Base-by-base conservation (phyloP, 1,140 invertebrate species). In the Diploscapter pachys region DNA sequence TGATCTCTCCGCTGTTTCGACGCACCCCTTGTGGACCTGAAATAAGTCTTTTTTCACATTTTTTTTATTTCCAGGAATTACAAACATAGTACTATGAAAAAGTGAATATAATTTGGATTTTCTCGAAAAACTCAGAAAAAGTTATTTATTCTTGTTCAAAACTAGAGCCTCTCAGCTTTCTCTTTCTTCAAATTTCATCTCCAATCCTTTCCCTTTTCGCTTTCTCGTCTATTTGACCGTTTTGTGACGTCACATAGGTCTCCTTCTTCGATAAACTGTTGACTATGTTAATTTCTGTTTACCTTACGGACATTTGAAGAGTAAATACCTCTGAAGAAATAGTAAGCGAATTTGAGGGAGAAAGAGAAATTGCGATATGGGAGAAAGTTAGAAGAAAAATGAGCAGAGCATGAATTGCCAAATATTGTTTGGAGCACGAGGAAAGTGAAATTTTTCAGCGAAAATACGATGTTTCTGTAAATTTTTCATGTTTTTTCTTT, bases 1-100 rank as follows among this genome's bases (percentile, higher is more conserved):
- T 96, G 90, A 89, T 99, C 96, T 79, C 96, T 90, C 80, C 96
- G 91, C 89, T 97, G 91, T 89, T 99, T 99, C 86, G 94, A 96
- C 77, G 96, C 96, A 80, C 95, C 95, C 90, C 98, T 97, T 81
- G 96, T 98, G 81, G 95, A 98, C 89, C 98, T 98, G 71, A 59
- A 78, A 67, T 56, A 73, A 49, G 2, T 54, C n/a, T 68, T 68
- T 9, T 52, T 50, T n/a, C 8, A n/a, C 63, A 50, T 13, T 68
- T 53, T 68, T 52, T 50, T 65, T 8, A 49, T 54, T 54, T 55
- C 57, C 51, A 48, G 63, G 31, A 31, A 31, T 31, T 31, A 31
- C 31, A 31, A 31, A 31, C 31, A 31, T 31, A 31, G 31, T 31
- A 31, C 31, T 31, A 31, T 31, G 31, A 31, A 31, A 31, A 31